Evolutionary conservation across 2,888 invertebrate species (phyloP), one percentile per base, ranked within the genome.

Genomic region (Lordiphosa andalusiaca): DNA sequence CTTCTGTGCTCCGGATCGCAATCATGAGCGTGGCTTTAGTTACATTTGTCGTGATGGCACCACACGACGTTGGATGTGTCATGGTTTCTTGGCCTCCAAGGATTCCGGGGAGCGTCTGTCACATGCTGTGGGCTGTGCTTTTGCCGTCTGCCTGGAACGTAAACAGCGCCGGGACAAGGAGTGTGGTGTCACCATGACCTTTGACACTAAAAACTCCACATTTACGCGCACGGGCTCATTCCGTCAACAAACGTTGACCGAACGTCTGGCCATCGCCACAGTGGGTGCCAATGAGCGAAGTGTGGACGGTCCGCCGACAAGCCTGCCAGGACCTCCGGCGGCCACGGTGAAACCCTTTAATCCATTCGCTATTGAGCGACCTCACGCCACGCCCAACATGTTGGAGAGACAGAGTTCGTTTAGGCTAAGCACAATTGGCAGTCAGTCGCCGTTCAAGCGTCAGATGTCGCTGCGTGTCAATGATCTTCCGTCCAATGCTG

Each of bases 1-100:
- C n/a, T 99, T 99, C 90, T 99, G 99, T 90, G 99, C 99, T 6
- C 99, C 99, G 1, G 99, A 99, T 90, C 93, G 99, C 63, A 98
- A 97, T 89, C 97, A 98, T 87, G 98, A 99, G 86, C 94, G 97
- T 70, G 99, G 99, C 16, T 99, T 71, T 91, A 98, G 99, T 69
- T 99, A 99, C 91, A 99, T 99, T 71, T 99, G 99, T 89, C 93
- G 99, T 60, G 99, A 99, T 90, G 99, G 99, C 60, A 98, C 99
- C 10, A 98, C 99, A 0, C 93, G 98, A 5, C 93, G 99, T 13
- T 99, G 99, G 99, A 98, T 99, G 98, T 99, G 99, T 88, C 99
- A 99, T 91, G 99, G 99, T 37, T 99, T 99, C 90, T 91, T 98
- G 71, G 98, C 99, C 50, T 92, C 95, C 51, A 95, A 98, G 88